Evolutionary conservation across 2,113 vertebrate genomes (phyloP).

Genomic region (Rhinolophus sinicus): DNA sequence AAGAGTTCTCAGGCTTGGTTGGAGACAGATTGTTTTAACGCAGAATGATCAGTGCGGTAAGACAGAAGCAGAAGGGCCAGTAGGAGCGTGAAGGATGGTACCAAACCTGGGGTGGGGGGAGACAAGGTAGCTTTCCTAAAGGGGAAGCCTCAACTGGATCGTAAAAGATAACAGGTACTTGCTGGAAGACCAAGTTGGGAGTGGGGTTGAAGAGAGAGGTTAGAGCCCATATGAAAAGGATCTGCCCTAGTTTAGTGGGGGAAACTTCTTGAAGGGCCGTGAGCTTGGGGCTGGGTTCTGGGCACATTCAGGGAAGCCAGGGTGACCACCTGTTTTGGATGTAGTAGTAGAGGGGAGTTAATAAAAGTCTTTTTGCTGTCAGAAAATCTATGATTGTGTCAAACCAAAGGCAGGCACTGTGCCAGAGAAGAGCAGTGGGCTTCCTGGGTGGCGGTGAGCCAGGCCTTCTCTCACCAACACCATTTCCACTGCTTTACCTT

Average conservation of each 20-base stretch:
- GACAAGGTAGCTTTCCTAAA: conserved; percentile 7
- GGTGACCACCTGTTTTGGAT: neutral
- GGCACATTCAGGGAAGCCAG: neutral
- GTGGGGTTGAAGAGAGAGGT: neutral
- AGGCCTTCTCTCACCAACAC: neutral
- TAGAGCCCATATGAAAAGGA: neutral
- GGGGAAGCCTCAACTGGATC: conserved; percentile 23
- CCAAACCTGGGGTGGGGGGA: neutral
- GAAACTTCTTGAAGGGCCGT: neutral
- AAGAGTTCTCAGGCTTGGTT: neutral
- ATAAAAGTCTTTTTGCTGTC: neutral
- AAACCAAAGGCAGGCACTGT: neutral
- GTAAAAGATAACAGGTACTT: conserved; percentile 37
- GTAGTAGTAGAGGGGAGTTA: neutral
- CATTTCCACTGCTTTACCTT: neutral
- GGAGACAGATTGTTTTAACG: neutral
- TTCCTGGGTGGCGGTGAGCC: neutral
- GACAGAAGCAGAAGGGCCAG: neutral
- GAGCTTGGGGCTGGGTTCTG: neutral
- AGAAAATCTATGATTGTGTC: neutral
- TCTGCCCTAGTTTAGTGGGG: conserved; percentile 1
- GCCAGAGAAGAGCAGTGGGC: neutral
- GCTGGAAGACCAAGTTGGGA: neutral
- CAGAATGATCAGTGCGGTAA: neutral
- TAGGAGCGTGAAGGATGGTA: neutral